Evolutionary conservation across 1,140 invertebrate genomes (phyloP).

Genomic region (Paraescarpia echinospica): DNA sequence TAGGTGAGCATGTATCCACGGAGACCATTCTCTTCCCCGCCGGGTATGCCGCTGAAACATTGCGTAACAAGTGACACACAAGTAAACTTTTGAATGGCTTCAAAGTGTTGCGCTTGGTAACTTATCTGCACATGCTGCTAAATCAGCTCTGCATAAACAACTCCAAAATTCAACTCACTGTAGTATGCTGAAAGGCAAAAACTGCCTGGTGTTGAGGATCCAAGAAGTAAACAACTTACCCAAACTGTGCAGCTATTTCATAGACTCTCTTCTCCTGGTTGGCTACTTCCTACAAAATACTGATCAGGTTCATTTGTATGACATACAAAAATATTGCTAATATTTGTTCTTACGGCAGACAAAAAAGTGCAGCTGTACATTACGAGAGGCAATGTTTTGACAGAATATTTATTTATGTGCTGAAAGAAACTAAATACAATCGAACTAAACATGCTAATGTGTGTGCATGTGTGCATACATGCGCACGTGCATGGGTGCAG

Average conservation of each 20-base stretch:
- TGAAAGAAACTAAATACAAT: no score
- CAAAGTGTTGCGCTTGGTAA: no score
- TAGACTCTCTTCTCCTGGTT: conserved; percentile 80
- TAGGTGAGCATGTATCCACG: conserved; percentile 95
- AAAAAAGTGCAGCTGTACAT: conserved; percentile 10
- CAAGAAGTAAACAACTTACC: conserved; percentile 42
- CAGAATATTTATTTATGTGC: no score
- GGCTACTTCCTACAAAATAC: conserved; percentile 69
- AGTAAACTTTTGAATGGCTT: no score
- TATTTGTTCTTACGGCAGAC: neutral
- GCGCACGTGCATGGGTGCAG: no score
- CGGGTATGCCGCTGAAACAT: conserved; percentile 72
- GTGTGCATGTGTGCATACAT: no score
- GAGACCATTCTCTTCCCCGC: conserved; percentile 90
- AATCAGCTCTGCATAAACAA: conserved; percentile 20
- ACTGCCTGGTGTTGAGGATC: no score
- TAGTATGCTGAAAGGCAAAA: no score
- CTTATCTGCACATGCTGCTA: no score
- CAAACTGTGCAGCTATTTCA: conserved; percentile 69
- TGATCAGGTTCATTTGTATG: conserved; percentile 20
- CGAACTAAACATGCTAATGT: no score
- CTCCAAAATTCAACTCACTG: neutral
- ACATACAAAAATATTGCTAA: conserved; percentile 12
- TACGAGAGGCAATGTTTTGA: no score
- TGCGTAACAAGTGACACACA: neutral